Evolutionary conservation across 2,797 vertebrate genomes (phyloP).

Genomic region (Arnoldichthys spilopterus): DNA sequence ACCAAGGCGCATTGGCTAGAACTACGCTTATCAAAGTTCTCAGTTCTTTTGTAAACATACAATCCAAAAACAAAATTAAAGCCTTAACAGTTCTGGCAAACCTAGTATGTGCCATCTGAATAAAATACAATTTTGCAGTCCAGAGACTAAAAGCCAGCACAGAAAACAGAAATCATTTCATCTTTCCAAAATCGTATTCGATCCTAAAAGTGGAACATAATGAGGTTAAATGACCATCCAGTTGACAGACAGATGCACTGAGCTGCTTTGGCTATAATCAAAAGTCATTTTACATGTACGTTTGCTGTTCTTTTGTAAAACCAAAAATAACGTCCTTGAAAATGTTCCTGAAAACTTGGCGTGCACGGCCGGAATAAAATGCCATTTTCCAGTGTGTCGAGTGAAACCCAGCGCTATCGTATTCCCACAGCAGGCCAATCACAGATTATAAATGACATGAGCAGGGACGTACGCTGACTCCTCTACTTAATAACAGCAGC

Average conservation of each 20-base stretch:
- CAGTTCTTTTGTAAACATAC: background rate
- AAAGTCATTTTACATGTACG: background rate
- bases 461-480: conserved; percentile 54
- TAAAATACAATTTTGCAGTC: background rate
- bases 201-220: conserved; percentile 6
- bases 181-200: background rate
- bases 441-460: conserved; percentile 53
- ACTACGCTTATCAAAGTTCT: background rate
- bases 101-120: background rate
- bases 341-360: conserved; percentile 22
- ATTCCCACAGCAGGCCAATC: conserved; percentile 58
- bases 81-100: background rate
- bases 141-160: background rate
- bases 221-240: background rate
- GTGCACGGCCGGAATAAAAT: conserved; percentile 28
- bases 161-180: background rate
- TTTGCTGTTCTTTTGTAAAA: conserved; percentile 4
- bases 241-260: conserved; percentile 16
- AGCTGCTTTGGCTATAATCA: background rate
- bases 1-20: no score
- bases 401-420: conserved; percentile 48
- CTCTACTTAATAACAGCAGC: conserved; percentile 81
- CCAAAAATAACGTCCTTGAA: conserved; percentile 26
- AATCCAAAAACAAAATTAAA: background rate
- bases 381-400: conserved; percentile 29